These are phyloP conservation scores for Orthosia cruda DNA, from an alignment of 2,888 invertebrate genomes.

Conservation along the genomic window DNA sequence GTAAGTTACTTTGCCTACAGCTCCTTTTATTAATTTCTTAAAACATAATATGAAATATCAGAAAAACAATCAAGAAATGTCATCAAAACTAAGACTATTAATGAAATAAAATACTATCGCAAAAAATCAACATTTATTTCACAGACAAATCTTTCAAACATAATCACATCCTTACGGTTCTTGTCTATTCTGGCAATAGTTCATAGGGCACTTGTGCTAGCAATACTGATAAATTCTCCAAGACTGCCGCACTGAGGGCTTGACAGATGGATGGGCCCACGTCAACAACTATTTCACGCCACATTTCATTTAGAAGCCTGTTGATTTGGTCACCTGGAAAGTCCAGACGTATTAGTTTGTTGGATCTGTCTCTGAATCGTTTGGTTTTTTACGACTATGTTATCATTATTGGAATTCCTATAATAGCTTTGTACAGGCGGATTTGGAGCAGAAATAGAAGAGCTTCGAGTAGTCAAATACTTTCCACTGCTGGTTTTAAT, in stretches of 20 bases:
- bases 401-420: neutral
- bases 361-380: neutral
- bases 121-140: slow-evolving; percentile 25
- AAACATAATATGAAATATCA: neutral
- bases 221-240: slow-evolving; percentile 79
- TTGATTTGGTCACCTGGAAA: slow-evolving; percentile 84
- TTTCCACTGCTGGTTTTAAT: too few species aligned
- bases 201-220: slow-evolving; percentile 83
- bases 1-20: too few species aligned
- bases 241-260: slow-evolving; percentile 78
- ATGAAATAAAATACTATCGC: neutral
- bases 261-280: slow-evolving; percentile 82
- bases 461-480: too few species aligned
- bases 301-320: slow-evolving; percentile 82
- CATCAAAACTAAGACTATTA: neutral
- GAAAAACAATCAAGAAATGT: neutral
- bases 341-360: neutral
- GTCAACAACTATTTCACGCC: slow-evolving; percentile 82
- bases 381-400: neutral
- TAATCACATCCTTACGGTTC: neutral
- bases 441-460: neutral
- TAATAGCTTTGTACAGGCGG: neutral
- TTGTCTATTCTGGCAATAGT: too few species aligned
- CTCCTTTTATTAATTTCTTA: too few species aligned
- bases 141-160: neutral